Evolutionary conservation across 2,888 invertebrate species (phyloP).

Genomic region (Rhorus exstirpatorius): DNA sequence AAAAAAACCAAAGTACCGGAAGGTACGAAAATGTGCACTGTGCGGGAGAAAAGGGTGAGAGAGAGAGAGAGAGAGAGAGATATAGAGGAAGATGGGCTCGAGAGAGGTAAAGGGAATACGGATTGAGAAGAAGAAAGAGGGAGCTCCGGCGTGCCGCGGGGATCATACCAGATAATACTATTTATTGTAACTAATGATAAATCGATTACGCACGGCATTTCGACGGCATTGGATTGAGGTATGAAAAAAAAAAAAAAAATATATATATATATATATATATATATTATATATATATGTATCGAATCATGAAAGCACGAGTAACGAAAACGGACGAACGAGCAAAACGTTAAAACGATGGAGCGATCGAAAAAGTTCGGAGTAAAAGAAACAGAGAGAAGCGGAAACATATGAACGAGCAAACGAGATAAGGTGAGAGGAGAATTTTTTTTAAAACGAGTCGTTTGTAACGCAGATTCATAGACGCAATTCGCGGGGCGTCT

Average conservation of each 20-base stretch:
- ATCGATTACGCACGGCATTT: constrained; percentile 74
- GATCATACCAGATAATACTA: constrained; percentile 82
- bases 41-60: constrained; percentile 42
- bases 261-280: constrained; percentile 18
- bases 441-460: constrained; percentile 73
- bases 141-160: constrained; percentile 78
- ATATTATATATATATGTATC: neutral
- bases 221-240: constrained; percentile 14
- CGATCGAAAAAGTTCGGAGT: constrained; percentile 1
- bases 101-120: constrained; percentile 54
- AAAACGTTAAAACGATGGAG: constrained; percentile 40
- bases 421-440: constrained; percentile 59
- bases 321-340: constrained; percentile 59
- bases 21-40: constrained; percentile 19
- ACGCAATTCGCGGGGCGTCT: constrained; percentile 72
- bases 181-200: constrained; percentile 81
- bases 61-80: constrained; percentile 12
- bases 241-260: constrained; percentile 19
- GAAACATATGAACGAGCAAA: constrained; percentile 33
- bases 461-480: constrained; percentile 76
- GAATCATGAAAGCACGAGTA: constrained; percentile 44
- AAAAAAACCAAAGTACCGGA: constrained; percentile 53
- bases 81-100: constrained; percentile 67
- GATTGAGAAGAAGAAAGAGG: constrained; percentile 66
- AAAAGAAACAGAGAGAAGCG: constrained; percentile 38